Evolutionary conservation across 2,888 invertebrate species (phyloP), one percentile per base, ranked within the genome.

Genomic region (Mimumesa dahlbomi): DNA sequence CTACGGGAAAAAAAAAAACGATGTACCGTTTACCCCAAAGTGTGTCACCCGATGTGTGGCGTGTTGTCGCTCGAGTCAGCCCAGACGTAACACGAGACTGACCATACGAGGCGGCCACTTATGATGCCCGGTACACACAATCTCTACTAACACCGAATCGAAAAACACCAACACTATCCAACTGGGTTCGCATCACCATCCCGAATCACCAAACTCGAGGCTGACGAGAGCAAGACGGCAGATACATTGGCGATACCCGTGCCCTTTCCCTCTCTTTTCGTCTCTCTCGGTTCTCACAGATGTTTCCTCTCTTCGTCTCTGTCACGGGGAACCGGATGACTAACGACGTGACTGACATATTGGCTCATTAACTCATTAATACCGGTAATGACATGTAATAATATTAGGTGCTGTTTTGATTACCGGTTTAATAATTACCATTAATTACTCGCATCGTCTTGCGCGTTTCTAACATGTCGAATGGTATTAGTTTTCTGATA

Each of bases 81-180:
- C 83, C 85, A 84, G 85, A 86, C 86, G 85, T 86, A 87, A 87
- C 75, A 82, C 82, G 85, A 87, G 77, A 84, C 85, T 79, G 74
- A 75, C 79, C 80, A 75, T 83, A 79, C 77, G 79, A 82, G 68
- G 73, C 73, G 73, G 77, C 64, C 78, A 73, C 58, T 79, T 71
- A 77, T 66, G 56, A 66, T 73, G 72, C 50, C 50, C 43, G 53
- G 58, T 49, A 68, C 58, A 70, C 46, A 65, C 42, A 45, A 63
- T 40, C 52, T 64, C 42, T 48, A 72, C 70, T 46, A 65, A 70
- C 34, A 61, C 68, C 21, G 36, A 78, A 64, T n/a, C 42, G 36
- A 25, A 63, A 34, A 36, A 45, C 45, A 64, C 63, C 25, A 72
- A 72, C 54, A 69, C 31, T 46, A 58, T 67, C 34, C 36, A 38